Percentiles rank a stretch among this genome's conserved stretches.
phyloP scores from a whole-genome alignment of 2,797 vertebrate genomes.

The Coracias cyanogaster region DNA sequence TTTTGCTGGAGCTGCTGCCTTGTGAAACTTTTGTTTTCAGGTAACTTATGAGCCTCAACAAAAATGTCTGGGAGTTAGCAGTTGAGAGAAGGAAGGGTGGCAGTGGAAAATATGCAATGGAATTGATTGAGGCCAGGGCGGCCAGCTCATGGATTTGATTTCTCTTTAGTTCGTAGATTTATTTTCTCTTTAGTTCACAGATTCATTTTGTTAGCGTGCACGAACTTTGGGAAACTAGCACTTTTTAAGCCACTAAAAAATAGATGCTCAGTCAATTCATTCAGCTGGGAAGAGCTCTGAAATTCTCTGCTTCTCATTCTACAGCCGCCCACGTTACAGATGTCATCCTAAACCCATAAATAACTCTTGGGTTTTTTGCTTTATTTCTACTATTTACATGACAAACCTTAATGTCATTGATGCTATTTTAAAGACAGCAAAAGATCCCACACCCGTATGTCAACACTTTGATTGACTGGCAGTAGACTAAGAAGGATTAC shows the following conservation, averaged over 20 bases:
- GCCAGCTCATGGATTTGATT: neutral
- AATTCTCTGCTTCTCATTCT: slow-evolving; percentile 47
- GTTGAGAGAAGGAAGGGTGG: neutral
- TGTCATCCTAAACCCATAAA: slow-evolving; percentile 34
- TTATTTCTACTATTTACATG: slow-evolving; percentile 57
- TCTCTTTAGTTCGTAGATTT: neutral
- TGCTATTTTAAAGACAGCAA: slow-evolving; percentile 43
- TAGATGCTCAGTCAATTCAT: slow-evolving; percentile 44
- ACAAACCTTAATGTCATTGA: slow-evolving; percentile 52
- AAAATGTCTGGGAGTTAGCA: neutral
- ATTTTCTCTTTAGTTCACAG: neutral
- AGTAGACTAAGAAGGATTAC: neutral
- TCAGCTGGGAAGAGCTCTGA: slow-evolving; percentile 23
- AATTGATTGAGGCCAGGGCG: neutral
- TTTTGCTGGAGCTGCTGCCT: neutral
- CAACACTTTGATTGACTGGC: neutral
- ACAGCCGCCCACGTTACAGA: slow-evolving; percentile 52
- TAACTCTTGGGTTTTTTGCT: slow-evolving; percentile 25
- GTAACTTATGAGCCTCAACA: neutral
- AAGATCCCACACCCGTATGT: slow-evolving; percentile 59
- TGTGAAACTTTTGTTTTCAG: neutral
- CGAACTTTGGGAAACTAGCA: neutral
- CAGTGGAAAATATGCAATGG: neutral
- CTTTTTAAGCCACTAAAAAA: slow-evolving; percentile 26
- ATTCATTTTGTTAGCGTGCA: neutral